Base-by-base conservation (phyloP, 2,888 invertebrate genomes). In the Eulithis testata region DNA sequence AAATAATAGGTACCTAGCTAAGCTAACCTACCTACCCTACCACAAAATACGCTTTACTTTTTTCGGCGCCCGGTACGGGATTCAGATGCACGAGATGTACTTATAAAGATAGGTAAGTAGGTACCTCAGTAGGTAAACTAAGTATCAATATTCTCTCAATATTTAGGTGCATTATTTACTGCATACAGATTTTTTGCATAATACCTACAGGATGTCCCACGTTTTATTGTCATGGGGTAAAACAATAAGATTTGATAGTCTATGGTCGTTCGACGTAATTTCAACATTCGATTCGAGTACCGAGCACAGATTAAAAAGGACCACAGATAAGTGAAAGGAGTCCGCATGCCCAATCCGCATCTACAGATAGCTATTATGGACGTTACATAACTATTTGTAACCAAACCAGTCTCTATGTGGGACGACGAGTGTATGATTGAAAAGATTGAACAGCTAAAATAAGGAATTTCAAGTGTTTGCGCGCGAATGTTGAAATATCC, bases 261-360 rank as follows among this genome's bases (percentile, higher is more conserved):
- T 65, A 56, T 63, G 64, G 60, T n/a, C 43, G 57, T 40, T 51
- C 56, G 47, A 44, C 44, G 60, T 59, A 60, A 67, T 50, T 60
- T 43, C 47, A 53, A 66, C 55, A 59, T 40, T 60, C 54, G 56
- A 59, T 40, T 60, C 54, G 56, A 53, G 67, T 55, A 63, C 67
- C 54, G 52, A 52, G 63, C 75, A 79, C 78, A 80, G 81, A 81
- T 81, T 79, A 78, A 81, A 81, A 84, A 83, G 80, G 84, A 80
- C 78, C 81, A 76, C 66, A 81, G 80, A 73, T 72, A 78, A 83
- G 84, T 84, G 84, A 84, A 84, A 84, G 84, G 84, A 81, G 78
- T 74, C 68, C 73, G 73, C 71, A 75, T 74, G 73, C 75, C 68
- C 65, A 64, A 69, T 66, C 61, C 61, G 71, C 59, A 63, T 69